Percentiles rank a stretch among this genome's conserved stretches.
These are phyloP conservation scores for Plotosus lineatus DNA, from an alignment of 2,113 vertebrate species.

Conservation along the genomic window DNA sequence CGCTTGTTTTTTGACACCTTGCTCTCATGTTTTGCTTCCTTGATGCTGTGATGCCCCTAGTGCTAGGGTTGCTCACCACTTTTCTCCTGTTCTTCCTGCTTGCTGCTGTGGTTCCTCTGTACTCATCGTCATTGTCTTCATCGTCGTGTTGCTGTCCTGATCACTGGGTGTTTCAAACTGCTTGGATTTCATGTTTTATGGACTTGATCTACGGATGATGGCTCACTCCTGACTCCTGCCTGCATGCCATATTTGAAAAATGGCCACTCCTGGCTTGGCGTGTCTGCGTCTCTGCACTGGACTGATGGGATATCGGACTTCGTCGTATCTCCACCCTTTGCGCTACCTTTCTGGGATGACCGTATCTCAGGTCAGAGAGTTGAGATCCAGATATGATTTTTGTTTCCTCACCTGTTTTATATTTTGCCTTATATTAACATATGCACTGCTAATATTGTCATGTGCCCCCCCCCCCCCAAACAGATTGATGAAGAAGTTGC, in stretches of 20 bases:
- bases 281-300: slow-evolving; percentile 57
- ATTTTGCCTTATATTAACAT: background rate
- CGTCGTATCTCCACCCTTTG: slow-evolving; percentile 41
- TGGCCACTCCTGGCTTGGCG: slow-evolving; percentile 60
- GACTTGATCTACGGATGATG: background rate
- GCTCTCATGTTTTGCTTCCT: slow-evolving; percentile 75
- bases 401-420: background rate
- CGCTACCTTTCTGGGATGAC: slow-evolving; percentile 63
- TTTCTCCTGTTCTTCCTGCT: slow-evolving; percentile 82
- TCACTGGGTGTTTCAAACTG: slow-evolving; percentile 13
- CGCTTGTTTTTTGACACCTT: slow-evolving; percentile 64
- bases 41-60: slow-evolving; percentile 72
- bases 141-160: background rate
- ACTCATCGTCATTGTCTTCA: slow-evolving; percentile 42
- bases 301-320: slow-evolving; percentile 51
- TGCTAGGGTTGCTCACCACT: slow-evolving; percentile 79
- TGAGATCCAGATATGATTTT: background rate
- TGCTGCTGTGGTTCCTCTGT: slow-evolving; percentile 47
- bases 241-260: slow-evolving; percentile 44
- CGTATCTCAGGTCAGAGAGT: slow-evolving; percentile 67
- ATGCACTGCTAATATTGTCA: too few species aligned
- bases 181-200: background rate
- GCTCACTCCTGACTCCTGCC: slow-evolving; percentile 44
- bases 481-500: slow-evolving; percentile 85
- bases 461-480: background rate